Percentiles rank a stretch among this genome's conserved stretches.
These are phyloP conservation scores for Onychorhynchus coronatus DNA, from an alignment of 2,113 vertebrate genomes.

Conservation along the genomic window DNA sequence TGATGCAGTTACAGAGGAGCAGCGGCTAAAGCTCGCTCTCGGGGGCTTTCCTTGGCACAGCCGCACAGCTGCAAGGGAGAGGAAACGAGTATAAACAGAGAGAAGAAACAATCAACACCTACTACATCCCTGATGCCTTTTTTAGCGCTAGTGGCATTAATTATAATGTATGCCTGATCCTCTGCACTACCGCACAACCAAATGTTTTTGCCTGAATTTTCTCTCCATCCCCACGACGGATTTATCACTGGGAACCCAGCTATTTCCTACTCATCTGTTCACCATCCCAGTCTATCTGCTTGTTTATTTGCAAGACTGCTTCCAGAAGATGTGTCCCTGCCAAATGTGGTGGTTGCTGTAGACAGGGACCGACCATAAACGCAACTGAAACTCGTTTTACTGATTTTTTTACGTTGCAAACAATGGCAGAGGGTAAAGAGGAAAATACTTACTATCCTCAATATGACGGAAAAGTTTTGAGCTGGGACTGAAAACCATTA, in stretches of 20 bases:
- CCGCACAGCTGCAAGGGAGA: conserved; percentile 70
- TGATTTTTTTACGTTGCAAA: conserved; percentile 19
- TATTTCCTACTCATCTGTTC: conserved; percentile 56
- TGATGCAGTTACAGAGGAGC: conserved; percentile 75
- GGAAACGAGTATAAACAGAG: conserved; percentile 75
- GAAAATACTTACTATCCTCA: not conserved
- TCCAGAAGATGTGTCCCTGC: conserved; percentile 28
- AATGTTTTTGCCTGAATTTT: conserved; percentile 47
- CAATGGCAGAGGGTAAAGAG: not conserved
- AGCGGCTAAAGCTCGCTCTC: conserved; percentile 72
- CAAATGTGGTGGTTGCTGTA: conserved; percentile 5
- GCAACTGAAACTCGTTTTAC: conserved; percentile 44
- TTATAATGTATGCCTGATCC: conserved; percentile 57
- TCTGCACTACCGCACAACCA: not conserved
- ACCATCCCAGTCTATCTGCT: not conserved
- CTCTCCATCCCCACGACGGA: not conserved
- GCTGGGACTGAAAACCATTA: not conserved
- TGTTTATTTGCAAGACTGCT: conserved; percentile 31
- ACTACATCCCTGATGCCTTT: conserved; percentile 71
- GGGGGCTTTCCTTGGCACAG: conserved; percentile 72
- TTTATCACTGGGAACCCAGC: conserved; percentile 9
- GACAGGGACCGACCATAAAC: conserved; percentile 54
- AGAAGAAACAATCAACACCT: conserved; percentile 77
- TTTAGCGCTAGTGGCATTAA: conserved; percentile 72
- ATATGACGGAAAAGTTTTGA: not conserved